Conservation (phyloP, 2,113 vertebrate species). For the Pangasianodon gigas region DNA sequence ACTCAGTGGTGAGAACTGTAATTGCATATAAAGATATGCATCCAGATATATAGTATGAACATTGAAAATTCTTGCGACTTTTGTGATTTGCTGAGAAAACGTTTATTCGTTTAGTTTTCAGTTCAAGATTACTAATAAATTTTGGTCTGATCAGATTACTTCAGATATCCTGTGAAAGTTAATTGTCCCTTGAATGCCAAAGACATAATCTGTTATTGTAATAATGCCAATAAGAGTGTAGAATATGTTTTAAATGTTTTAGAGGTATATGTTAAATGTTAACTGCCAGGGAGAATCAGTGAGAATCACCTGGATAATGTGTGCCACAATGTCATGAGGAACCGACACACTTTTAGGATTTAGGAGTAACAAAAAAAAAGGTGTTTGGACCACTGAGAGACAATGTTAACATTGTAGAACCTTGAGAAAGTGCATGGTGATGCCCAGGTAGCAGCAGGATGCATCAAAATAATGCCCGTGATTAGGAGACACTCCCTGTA, state of each 20-base stretch:
- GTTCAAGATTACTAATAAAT: background rate
- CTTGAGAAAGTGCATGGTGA: background rate
- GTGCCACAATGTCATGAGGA: background rate
- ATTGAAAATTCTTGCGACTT: background rate
- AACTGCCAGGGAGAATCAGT: background rate
- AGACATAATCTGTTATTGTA: background rate
- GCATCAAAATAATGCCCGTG: background rate
- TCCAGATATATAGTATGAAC: background rate
- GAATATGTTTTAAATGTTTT: background rate
- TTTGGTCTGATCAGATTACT: background rate
- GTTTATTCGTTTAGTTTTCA: background rate
- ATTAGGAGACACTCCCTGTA: background rate
- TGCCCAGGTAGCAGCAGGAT: background rate
- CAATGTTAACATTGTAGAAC: background rate
- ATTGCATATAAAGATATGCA: background rate
- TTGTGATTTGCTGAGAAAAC: background rate
- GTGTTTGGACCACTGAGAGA: background rate
- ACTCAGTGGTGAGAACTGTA: background rate
- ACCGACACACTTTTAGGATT: background rate
- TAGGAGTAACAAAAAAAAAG: background rate
- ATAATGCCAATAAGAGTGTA: background rate
- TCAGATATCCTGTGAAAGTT: background rate
- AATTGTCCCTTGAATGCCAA: background rate
- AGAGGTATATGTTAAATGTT: background rate
- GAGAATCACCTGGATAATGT: background rate